Percentiles rank a stretch among this genome's conserved stretches.
Conservation (phyloP, 2,797 vertebrate species). For the Enteromius trimaculatus region DNA sequence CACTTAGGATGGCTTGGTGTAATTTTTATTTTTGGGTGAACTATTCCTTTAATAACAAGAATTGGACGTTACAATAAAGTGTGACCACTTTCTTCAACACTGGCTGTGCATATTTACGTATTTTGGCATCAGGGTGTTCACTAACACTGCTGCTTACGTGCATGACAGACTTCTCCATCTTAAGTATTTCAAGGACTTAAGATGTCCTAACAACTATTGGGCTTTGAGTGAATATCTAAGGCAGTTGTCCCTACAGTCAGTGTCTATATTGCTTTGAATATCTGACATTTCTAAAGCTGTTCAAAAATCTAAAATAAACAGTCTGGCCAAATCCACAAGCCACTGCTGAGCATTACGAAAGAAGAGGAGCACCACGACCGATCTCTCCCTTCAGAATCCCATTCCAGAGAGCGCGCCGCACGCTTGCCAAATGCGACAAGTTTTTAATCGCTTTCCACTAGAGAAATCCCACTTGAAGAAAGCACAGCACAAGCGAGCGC, state of each 20-base stretch:
- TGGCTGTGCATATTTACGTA: too few relatives aligned
- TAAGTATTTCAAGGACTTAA: not conserved
- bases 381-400: constrained; percentile 31
- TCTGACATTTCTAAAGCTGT: constrained; percentile 32
- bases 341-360: constrained; percentile 41
- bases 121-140: too few relatives aligned
- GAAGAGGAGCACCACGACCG: constrained; percentile 19
- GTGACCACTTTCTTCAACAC: too few relatives aligned
- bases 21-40: too few relatives aligned
- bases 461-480: constrained; percentile 58
- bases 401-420: constrained; percentile 34
- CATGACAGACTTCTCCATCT: too few relatives aligned
- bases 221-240: not conserved
- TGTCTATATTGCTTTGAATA: not conserved
- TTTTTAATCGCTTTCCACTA: constrained; percentile 57
- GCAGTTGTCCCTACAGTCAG: not conserved
- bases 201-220: not conserved
- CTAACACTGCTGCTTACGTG: too few relatives aligned
- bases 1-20: too few relatives aligned
- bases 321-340: constrained; percentile 25
- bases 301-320: constrained; percentile 45
- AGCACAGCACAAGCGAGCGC: constrained; percentile 48
- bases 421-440: constrained; percentile 60
- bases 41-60: too few relatives aligned
- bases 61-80: too few relatives aligned